These are phyloP conservation scores for Euplagia quadripunctaria DNA, from an alignment of 2,888 invertebrate species.

Conservation along the genomic window DNA sequence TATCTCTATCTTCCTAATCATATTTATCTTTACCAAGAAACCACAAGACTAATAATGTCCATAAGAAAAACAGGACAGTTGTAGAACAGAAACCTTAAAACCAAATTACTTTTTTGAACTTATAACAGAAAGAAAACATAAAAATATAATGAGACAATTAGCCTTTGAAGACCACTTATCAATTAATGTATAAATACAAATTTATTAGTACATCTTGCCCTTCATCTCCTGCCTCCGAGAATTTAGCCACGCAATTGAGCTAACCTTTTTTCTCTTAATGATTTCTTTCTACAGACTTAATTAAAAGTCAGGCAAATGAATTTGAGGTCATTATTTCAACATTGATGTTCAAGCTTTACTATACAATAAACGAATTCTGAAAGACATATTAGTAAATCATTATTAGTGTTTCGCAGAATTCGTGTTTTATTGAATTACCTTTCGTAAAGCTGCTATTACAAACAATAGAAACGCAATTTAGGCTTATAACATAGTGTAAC, in stretches of 20 bases:
- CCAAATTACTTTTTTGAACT: conserved; percentile 8
- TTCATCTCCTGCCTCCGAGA: conserved; percentile 3
- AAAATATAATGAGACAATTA: conserved; percentile 1
- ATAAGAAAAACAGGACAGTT: background rate
- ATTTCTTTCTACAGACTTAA: conserved; percentile 5
- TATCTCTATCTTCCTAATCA: too few species aligned
- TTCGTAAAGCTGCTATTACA: background rate
- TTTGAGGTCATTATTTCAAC: background rate
- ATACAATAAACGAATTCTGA: background rate
- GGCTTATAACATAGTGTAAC: background rate
- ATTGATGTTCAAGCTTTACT: too few species aligned
- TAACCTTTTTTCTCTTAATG: conserved; percentile 2
- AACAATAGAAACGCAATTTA: background rate
- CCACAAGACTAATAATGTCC: background rate
- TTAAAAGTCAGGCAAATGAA: background rate
- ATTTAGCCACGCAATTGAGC: conserved; percentile 27
- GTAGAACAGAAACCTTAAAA: conserved; percentile 1
- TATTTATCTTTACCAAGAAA: background rate
- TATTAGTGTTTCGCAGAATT: too few species aligned
- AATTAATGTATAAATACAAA: conserved; percentile 32
- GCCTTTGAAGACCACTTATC: conserved; percentile 8
- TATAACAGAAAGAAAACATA: background rate
- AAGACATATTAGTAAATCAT: background rate
- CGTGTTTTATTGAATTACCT: background rate
- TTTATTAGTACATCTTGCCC: conserved; percentile 25